Percentiles rank a stretch among this genome's conserved stretches.
Evolutionary conservation across 2,888 invertebrate genomes (phyloP).

Genomic region (Stratiomys singularior): DNA sequence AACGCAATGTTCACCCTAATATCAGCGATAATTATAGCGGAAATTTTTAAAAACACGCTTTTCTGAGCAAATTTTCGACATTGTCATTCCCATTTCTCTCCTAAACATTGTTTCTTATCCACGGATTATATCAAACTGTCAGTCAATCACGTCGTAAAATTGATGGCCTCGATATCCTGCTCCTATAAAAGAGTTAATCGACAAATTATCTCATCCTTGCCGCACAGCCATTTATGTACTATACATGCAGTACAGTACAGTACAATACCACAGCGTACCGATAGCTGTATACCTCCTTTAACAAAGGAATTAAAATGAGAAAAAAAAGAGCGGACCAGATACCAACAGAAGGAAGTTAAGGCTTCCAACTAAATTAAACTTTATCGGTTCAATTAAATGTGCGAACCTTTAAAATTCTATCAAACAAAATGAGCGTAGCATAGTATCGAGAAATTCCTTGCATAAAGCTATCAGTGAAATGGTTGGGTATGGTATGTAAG

Average conservation of each 20-base stretch:
- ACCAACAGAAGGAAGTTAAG: neutral
- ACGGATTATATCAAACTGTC: constrained; percentile 8
- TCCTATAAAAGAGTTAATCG: constrained; percentile 40
- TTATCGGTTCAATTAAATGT: constrained; percentile 42
- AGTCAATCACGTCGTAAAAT: constrained; percentile 35
- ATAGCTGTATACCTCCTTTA: neutral
- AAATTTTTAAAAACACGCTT: too few relatives aligned
- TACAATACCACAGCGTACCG: neutral
- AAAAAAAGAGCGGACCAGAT: too few relatives aligned
- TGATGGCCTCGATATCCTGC: constrained; percentile 30
- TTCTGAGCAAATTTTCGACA: too few relatives aligned
- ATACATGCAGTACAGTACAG: too few relatives aligned
- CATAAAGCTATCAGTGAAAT: neutral
- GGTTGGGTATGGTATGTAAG: neutral
- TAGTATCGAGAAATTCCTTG: constrained; percentile 26
- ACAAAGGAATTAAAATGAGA: too few relatives aligned
- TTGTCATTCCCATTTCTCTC: too few relatives aligned
- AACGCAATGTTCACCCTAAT: too few relatives aligned
- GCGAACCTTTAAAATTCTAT: constrained; percentile 41
- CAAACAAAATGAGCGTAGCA: constrained; percentile 26
- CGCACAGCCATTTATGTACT: constrained; percentile 17
- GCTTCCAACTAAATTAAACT: constrained; percentile 39
- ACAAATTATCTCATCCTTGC: constrained; percentile 41
- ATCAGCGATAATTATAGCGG: too few relatives aligned
- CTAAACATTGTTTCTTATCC: too few relatives aligned